Base-by-base conservation (phyloP, 1,140 invertebrate species). In the Zaprionus inermis region DNA sequence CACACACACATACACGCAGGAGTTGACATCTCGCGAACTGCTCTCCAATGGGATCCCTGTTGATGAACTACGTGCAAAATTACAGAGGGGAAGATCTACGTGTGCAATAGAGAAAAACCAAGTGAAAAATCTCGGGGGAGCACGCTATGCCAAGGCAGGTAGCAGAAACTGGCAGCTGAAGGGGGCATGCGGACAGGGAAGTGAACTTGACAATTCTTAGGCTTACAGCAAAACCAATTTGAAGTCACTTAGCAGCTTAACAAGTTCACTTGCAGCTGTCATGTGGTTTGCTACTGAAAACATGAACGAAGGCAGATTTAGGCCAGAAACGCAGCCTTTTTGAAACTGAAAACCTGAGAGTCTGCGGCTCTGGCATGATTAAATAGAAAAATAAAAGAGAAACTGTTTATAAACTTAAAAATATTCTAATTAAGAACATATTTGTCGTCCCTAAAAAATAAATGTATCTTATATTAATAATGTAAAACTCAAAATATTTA, bases 161-260 rank as follows among this genome's bases (percentile, higher is more conserved):
- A 36, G 36, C 14, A 38, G 14, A 2, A 38, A 7, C 34, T 11
- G 34, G 1, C 9, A 41, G 7, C n/a, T 44, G 38, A 9, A 44
- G 6, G 38, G 38, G n/a, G n/a, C n/a, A n/a, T n/a, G n/a, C n/a
- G n/a, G n/a, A n/a, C n/a, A 12, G 9, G 41, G 10, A 20, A 24
- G 46, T 11, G 32, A 36, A 63, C 38, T 34, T 32, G 55, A 41
- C 24, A 56, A 12, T 61, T 51, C 61, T 57, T 72, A 20, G 70
- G 63, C 61, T 41, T 60, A 60, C 49, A 60, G 22, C 24, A 60
- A 60, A 66, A 46, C 64, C 64, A 68, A 73, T 73, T 73, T 20
- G 14, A 55, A 73, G 56, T 67, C 71, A 73, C 65, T 68, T 68
- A 67, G 30, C 56, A 55, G 56, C 57, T 73, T 73, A 44, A 73